These are phyloP conservation scores for Clarias magur DNA, from an alignment of 2,113 vertebrate genomes.

Conservation along the genomic window DNA sequence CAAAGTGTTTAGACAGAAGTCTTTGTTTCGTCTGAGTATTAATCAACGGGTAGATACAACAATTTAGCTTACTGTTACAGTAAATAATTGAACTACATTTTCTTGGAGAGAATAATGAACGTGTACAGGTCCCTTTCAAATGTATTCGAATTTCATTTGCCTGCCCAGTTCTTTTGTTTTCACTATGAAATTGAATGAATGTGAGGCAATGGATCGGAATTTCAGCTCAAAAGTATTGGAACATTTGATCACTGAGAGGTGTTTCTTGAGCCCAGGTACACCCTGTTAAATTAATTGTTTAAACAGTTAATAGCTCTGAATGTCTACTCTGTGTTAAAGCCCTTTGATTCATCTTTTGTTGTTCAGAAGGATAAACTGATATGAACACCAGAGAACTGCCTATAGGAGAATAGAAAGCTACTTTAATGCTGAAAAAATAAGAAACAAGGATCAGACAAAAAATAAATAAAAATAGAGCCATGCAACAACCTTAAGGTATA, in stretches of 20 bases:
- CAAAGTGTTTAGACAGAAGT: constrained; percentile 14
- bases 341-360: neutral
- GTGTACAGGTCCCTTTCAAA: neutral
- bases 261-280: neutral
- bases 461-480: no score
- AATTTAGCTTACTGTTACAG: neutral
- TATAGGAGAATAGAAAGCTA: neutral
- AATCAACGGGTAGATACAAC: constrained; percentile 22
- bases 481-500: neutral
- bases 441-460: no score
- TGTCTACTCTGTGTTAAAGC: neutral
- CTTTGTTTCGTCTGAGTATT: constrained; percentile 19
- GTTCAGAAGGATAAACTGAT: neutral
- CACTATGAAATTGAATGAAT: neutral
- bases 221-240: neutral
- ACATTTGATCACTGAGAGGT: neutral
- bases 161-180: neutral
- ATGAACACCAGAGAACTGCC: neutral
- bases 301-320: neutral
- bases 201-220: neutral
- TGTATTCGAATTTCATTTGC: neutral
- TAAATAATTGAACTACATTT: neutral
- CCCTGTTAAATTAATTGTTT: neutral
- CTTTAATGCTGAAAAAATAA: neutral
- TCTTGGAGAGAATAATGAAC: neutral